Percentiles rank a stretch among this genome's conserved stretches.
Evolutionary conservation across 2,888 invertebrate genomes (phyloP).

Genomic region (Pocota personata): DNA sequence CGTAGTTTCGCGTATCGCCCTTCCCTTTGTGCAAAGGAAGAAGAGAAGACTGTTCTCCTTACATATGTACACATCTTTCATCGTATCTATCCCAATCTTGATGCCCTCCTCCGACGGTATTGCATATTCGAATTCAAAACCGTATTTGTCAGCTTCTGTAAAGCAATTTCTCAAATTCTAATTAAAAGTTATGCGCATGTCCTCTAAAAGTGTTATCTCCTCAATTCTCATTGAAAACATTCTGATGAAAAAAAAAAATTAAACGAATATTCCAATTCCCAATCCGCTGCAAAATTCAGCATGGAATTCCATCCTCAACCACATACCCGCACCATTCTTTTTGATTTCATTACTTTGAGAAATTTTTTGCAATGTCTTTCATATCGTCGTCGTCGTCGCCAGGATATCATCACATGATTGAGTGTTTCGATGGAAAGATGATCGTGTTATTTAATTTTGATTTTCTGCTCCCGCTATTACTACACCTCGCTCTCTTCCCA

Average conservation of each 20-base stretch:
- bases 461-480: slow-evolving; percentile 38
- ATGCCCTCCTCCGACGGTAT: too few species aligned
- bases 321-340: background rate
- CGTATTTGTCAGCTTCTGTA: background rate
- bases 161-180: background rate
- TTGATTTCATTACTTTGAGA: background rate
- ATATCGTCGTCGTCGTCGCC: background rate
- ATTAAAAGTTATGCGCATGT: background rate
- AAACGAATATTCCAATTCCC: background rate
- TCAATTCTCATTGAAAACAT: background rate
- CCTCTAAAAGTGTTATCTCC: background rate
- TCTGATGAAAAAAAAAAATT: background rate
- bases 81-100: too few species aligned
- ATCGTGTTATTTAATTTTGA: slow-evolving; percentile 68
- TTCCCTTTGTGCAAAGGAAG: too few species aligned
- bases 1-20: too few species aligned
- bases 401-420: slow-evolving; percentile 69
- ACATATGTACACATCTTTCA: too few species aligned
- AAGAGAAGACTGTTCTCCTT: too few species aligned
- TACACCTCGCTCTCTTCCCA: too few species aligned
- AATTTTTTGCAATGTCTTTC: background rate
- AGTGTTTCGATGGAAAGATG: slow-evolving; percentile 64
- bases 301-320: slow-evolving; percentile 4
- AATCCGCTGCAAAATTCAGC: background rate
- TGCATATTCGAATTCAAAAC: too few species aligned